These are phyloP conservation scores for Panurus biarmicus DNA, from an alignment of 2,113 vertebrate genomes.

Conservation along the genomic window DNA sequence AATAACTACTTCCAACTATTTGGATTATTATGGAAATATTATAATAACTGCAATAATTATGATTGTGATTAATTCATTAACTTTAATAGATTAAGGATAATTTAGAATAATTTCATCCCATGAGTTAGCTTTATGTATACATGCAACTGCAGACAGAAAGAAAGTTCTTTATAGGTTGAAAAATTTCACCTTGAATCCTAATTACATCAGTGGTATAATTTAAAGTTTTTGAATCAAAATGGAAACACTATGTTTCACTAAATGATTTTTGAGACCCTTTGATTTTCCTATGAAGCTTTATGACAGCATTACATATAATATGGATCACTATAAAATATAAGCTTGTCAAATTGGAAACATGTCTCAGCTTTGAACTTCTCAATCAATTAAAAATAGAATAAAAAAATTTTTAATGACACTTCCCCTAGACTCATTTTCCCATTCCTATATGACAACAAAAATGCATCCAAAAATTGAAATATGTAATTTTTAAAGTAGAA, in stretches of 20 bases:
- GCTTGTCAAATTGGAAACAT: background rate
- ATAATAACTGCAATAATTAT: background rate
- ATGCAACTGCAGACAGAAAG: background rate
- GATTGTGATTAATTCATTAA: background rate
- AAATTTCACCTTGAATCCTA: background rate
- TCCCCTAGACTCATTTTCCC: background rate
- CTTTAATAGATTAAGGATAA: background rate
- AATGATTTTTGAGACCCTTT: background rate
- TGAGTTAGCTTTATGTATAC: background rate
- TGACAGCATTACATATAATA: background rate
- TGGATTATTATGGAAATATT: background rate
- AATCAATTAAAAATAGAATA: background rate
- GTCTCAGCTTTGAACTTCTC: background rate
- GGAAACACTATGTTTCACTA: background rate
- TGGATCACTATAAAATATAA: background rate
- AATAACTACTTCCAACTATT: background rate
- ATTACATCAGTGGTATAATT: background rate
- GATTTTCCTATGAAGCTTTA: background rate
- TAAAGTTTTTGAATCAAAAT: background rate
- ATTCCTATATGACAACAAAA: background rate
- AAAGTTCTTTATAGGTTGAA: background rate
- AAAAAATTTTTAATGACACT: background rate
- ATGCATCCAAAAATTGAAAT: background rate
- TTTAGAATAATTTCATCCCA: background rate
- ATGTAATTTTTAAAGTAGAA: background rate